A percentile compares a stretch with the other conserved stretches of the same genome.
Conservation (phyloP, 2,797 vertebrate genomes). For the Brachyrhaphis roseni region DNA sequence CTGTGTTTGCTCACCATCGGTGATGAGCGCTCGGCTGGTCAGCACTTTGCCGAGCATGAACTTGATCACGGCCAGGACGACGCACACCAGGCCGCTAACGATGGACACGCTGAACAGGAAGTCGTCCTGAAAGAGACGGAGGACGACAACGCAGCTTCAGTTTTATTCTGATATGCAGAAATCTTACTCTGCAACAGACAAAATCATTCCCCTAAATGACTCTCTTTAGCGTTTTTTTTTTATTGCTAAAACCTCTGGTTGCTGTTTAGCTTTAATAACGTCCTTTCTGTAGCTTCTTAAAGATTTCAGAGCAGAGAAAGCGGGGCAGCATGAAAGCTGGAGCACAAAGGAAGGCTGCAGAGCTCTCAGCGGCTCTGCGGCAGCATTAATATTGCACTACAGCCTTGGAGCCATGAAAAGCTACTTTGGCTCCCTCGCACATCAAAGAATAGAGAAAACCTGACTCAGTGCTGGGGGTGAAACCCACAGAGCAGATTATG, state of each 20-base stretch:
- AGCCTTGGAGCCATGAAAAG: constrained; percentile 68
- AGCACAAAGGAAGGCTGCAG: constrained; percentile 18
- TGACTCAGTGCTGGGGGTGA: constrained; percentile 25
- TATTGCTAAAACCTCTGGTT: neutral
- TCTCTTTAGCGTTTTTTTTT: neutral
- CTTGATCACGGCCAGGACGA: constrained; percentile 88
- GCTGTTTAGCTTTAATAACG: neutral
- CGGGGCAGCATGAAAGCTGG: neutral
- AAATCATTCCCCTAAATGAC: neutral
- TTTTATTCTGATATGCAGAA: neutral
- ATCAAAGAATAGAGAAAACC: constrained; percentile 54
- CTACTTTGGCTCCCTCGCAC: constrained; percentile 53
- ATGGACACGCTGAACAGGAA: constrained; percentile 97
- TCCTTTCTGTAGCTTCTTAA: neutral
- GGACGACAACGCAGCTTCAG: neutral
- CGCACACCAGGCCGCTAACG: constrained; percentile 91
- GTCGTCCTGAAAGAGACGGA: constrained; percentile 82
- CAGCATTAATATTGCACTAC: constrained; percentile 76
- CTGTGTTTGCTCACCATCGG: constrained; percentile 85
- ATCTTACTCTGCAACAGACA: neutral
- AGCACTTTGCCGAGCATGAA: constrained; percentile 95
- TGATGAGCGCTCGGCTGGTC: constrained; percentile 95
- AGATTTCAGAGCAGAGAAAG: neutral
- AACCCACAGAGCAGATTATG: neutral
- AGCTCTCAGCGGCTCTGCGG: constrained; percentile 57